phyloP scores from a whole-genome alignment of 2,797 vertebrate genomes.

The Sarcophilus harrisii region DNA sequence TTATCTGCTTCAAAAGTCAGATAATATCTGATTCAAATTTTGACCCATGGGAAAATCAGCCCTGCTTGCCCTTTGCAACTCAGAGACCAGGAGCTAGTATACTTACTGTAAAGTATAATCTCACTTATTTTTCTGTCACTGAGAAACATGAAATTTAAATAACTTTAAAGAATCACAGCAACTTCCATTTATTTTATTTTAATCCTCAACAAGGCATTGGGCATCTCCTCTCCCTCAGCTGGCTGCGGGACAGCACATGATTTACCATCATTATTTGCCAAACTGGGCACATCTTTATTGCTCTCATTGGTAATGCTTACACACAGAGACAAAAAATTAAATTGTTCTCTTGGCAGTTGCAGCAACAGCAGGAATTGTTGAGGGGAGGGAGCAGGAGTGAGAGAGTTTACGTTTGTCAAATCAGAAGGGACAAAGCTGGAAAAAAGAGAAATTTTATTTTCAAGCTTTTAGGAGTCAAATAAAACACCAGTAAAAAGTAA shows the following conservation, averaged over 20 bases:
- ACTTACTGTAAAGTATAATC: slow-evolving; percentile 17
- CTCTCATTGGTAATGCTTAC: slow-evolving; percentile 59
- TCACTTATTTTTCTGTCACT: slow-evolving; percentile 14
- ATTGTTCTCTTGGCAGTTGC: slow-evolving; percentile 64
- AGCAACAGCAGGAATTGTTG: slow-evolving; percentile 62
- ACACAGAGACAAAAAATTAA: slow-evolving; percentile 54
- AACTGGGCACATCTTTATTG: not conserved
- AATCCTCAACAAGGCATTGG: not conserved
- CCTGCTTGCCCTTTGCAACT: slow-evolving; percentile 30
- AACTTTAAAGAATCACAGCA: not conserved
- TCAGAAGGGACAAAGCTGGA: slow-evolving; percentile 64
- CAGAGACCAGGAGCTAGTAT: slow-evolving; percentile 13
- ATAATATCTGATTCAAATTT: slow-evolving; percentile 33
- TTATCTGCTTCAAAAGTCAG: slow-evolving; percentile 73
- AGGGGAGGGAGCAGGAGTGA: slow-evolving; percentile 53
- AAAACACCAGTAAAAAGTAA: slow-evolving; percentile 68
- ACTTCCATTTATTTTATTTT: not conserved
- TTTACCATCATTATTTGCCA: slow-evolving; percentile 46
- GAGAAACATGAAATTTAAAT: slow-evolving; percentile 14
- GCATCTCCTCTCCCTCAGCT: not conserved
- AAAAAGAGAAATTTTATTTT: slow-evolving; percentile 72
- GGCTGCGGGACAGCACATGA: slow-evolving; percentile 14
- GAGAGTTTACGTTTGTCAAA: slow-evolving; percentile 67
- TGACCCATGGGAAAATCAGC: slow-evolving; percentile 39
- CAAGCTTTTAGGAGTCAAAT: slow-evolving; percentile 70